A percentile compares a stretch with the other conserved stretches of the same genome.
Conservation (phyloP, 1,140 invertebrate genomes). For the Potamilus streckersoni region DNA sequence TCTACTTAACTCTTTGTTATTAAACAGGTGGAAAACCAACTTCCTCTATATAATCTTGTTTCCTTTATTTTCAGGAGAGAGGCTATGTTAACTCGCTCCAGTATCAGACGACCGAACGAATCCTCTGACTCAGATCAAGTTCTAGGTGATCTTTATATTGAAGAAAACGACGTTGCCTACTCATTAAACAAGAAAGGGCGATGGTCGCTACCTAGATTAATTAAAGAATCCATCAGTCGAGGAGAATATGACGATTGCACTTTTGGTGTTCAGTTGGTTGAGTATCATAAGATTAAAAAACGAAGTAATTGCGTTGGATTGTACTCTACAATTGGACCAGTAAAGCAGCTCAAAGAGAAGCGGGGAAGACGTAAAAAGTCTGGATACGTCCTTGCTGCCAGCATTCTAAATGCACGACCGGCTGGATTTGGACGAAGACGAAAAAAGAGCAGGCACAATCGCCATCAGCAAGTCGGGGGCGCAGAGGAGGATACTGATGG, state of each 20-base stretch:
- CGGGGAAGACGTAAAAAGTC: neutral
- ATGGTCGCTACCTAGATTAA: slow-evolving; percentile 15
- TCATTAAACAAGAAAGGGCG: slow-evolving; percentile 27
- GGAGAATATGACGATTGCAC: neutral
- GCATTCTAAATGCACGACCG: slow-evolving; percentile 4
- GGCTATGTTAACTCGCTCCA: neutral
- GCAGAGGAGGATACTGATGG: slow-evolving; percentile 2
- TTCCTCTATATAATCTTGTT: neutral
- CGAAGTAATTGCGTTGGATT: slow-evolving; percentile 14
- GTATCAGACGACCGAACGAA: neutral
- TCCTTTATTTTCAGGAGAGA: neutral
- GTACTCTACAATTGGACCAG: slow-evolving; percentile 6
- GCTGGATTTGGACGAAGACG: neutral
- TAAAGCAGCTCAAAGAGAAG: neutral
- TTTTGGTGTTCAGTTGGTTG: slow-evolving; percentile 20
- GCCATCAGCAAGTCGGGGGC: neutral
- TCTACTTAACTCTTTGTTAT: too few species aligned
- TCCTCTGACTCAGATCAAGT: neutral
- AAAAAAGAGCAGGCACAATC: neutral
- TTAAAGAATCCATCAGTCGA: slow-evolving; percentile 6
- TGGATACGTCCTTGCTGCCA: slow-evolving; percentile 15
- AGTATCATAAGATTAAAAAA: slow-evolving; percentile 11
- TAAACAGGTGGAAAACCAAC: too few species aligned
- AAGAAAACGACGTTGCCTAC: slow-evolving; percentile 12
- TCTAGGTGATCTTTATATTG: neutral